Evolutionary conservation across 2,797 vertebrate genomes (phyloP).

Genomic region (Eulemur rubriventer): DNA sequence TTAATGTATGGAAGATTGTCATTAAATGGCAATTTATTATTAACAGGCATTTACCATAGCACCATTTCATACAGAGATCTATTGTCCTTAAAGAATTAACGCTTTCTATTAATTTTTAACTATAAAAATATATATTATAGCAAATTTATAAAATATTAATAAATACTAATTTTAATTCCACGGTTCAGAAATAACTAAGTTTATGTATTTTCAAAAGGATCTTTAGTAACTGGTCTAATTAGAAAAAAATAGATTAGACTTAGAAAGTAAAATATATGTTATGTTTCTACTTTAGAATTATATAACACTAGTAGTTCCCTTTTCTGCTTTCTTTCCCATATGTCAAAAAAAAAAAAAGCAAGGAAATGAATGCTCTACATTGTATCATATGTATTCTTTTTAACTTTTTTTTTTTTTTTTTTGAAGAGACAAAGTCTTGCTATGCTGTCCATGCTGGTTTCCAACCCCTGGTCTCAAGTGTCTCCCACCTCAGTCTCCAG

Average conservation of each 20-base stretch:
- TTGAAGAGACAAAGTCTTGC: not conserved
- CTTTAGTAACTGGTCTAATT: not conserved
- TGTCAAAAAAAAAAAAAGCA: not conserved
- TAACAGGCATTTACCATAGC: not conserved
- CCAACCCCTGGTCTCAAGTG: not conserved
- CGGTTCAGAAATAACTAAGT: not conserved
- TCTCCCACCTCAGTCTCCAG: not conserved
- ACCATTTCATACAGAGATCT: not conserved
- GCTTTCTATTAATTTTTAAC: not conserved
- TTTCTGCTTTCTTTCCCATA: not conserved
- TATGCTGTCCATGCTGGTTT: not conserved
- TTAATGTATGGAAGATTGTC: not conserved
- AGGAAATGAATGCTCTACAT: not conserved
- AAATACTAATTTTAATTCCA: not conserved
- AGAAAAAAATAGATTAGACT: not conserved
- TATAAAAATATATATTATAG: not conserved
- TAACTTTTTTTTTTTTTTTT: not conserved
- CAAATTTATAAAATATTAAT: constrained; percentile 13
- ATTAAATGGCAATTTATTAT: not conserved
- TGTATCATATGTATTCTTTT: not conserved
- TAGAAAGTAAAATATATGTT: not conserved
- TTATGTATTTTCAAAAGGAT: constrained; percentile 27
- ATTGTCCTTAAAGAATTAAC: not conserved
- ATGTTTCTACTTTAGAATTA: not conserved
- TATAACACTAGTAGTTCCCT: not conserved